Evolutionary conservation across 2,113 vertebrate genomes (phyloP).

Genomic region (Solea senegalensis): DNA sequence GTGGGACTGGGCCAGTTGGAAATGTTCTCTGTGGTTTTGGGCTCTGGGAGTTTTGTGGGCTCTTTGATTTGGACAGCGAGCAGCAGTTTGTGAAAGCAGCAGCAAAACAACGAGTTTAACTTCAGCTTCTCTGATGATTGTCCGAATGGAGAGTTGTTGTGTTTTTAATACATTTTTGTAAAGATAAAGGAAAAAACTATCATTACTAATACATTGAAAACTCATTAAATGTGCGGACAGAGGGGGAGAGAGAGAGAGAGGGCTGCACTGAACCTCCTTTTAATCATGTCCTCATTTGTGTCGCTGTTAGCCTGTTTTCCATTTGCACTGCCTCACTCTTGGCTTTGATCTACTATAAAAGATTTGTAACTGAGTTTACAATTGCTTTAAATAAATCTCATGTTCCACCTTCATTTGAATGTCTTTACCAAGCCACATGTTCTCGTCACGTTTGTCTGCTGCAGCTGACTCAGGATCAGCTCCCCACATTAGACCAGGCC

Average conservation of each 20-base stretch:
- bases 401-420: slow-evolving; percentile 23
- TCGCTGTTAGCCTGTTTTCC: slow-evolving; percentile 30
- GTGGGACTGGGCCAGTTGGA: slow-evolving; percentile 78
- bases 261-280: slow-evolving; percentile 20
- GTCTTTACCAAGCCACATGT: slow-evolving; percentile 21
- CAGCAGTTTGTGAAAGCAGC: slow-evolving; percentile 61
- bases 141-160: slow-evolving; percentile 31
- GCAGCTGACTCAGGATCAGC: slow-evolving; percentile 6
- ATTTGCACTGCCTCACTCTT: slow-evolving; percentile 26
- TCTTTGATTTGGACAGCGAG: slow-evolving; percentile 74
- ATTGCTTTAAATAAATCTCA: slow-evolving; percentile 3
- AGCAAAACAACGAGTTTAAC: slow-evolving; percentile 23
- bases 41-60: slow-evolving; percentile 70
- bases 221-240: slow-evolving; percentile 24
- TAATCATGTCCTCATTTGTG: slow-evolving; percentile 53
- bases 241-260: slow-evolving; percentile 6
- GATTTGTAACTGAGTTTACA: slow-evolving; percentile 27
- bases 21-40: slow-evolving; percentile 75
- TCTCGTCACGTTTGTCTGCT: not conserved
- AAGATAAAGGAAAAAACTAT: slow-evolving; percentile 28
- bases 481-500: not conserved
- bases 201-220: slow-evolving; percentile 18
- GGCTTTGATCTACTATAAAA: slow-evolving; percentile 15
- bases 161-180: not conserved
- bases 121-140: slow-evolving; percentile 36